A percentile compares a stretch with the other conserved stretches of the same genome.
Conservation (phyloP, 2,797 vertebrate species). For the Botia almorhae region DNA sequence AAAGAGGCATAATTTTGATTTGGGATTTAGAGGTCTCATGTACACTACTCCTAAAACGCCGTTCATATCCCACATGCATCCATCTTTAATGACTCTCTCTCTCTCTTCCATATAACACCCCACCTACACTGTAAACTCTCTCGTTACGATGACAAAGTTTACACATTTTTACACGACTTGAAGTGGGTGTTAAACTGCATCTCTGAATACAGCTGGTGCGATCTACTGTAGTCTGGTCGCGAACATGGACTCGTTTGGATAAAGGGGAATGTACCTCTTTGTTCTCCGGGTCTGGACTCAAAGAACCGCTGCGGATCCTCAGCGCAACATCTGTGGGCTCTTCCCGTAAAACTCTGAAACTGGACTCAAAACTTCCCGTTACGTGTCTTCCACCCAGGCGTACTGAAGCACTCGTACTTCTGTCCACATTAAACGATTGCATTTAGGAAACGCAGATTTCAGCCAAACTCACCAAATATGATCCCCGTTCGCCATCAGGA, state of each 20-base stretch:
- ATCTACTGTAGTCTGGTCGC: neutral
- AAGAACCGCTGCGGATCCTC: constrained; percentile 39
- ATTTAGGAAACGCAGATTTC: constrained; percentile 16
- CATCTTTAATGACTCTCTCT: constrained; percentile 49
- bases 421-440: neutral
- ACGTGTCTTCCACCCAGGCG: constrained; percentile 49
- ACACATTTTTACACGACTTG: neutral
- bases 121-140: constrained; percentile 36
- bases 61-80: constrained; percentile 32
- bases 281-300: constrained; percentile 52
- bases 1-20: constrained; percentile 1
- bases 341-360: constrained; percentile 31
- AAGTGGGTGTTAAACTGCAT: neutral
- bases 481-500: constrained; percentile 64
- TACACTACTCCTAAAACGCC: neutral
- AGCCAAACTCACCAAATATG: constrained; percentile 63
- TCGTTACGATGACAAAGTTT: constrained; percentile 3
- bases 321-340: constrained; percentile 64
- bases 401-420: constrained; percentile 12
- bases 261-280: constrained; percentile 57
- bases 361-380: constrained; percentile 49
- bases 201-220: neutral
- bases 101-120: constrained; percentile 30
- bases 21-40: neutral
- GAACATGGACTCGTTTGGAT: constrained; percentile 9